Conservation (phyloP, 92 coral and sea anemone species). For the Ricordea florida region DNA sequence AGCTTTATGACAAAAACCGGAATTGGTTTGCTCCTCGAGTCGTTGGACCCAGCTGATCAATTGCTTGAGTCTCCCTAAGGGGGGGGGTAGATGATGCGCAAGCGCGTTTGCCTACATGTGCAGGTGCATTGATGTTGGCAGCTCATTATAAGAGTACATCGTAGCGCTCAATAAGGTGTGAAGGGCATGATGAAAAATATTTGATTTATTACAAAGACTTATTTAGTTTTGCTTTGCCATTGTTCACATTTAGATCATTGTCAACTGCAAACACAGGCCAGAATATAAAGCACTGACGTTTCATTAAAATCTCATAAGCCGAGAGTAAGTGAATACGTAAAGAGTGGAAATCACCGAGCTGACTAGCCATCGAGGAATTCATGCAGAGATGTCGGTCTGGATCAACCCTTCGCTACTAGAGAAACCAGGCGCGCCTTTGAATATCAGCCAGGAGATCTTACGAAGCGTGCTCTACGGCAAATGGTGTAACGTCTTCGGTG, state of each 20-base stretch:
- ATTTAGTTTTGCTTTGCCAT: conserved; percentile 98
- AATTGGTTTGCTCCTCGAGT: not conserved
- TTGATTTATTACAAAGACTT: conserved; percentile 99
- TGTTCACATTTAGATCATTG: conserved; percentile 94
- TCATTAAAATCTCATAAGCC: conserved; percentile 78
- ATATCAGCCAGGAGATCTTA: conserved; percentile 94
- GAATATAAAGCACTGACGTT: conserved; percentile 72
- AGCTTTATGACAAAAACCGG: conserved; percentile 9
- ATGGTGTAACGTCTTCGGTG: conserved; percentile 99
- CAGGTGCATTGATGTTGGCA: conserved; percentile 86
- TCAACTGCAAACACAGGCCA: conserved; percentile 80
- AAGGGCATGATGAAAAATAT: conserved; percentile 96
- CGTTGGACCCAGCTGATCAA: conserved; percentile 42
- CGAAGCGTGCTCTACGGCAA: conserved; percentile 97
- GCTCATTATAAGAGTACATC: conserved; percentile 78
- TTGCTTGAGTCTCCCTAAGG: conserved; percentile 65
- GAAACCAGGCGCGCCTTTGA: conserved; percentile 66
- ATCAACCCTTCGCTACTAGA: conserved; percentile 25
- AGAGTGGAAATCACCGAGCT: conserved; percentile 27
- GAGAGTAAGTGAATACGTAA: conserved; percentile 63
- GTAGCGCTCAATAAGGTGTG: conserved; percentile 92
- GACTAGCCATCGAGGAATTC: too few relatives aligned
- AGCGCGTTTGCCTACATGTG: conserved; percentile 60
- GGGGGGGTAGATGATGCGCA: conserved; percentile 58
- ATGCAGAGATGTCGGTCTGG: conserved; percentile 31